Evolutionary conservation across 2,797 vertebrate species (phyloP).

Genomic region (Percopsis omiscomaycus): DNA sequence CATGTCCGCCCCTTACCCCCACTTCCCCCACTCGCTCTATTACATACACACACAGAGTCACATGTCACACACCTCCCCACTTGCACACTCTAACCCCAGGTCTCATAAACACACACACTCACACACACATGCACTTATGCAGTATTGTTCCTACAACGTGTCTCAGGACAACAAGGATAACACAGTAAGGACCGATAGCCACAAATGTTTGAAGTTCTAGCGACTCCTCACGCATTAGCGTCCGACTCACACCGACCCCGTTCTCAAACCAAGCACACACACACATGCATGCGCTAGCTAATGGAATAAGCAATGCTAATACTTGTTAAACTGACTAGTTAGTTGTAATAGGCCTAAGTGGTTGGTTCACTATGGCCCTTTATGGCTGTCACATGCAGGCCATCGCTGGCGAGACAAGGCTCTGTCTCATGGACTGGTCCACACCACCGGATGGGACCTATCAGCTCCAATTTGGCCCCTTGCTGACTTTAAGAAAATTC

Average conservation of each 20-base stretch:
- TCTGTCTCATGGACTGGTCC: constrained; percentile 64
- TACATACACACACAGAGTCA: constrained; percentile 25
- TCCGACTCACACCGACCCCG: background rate
- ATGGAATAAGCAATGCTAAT: constrained; percentile 67
- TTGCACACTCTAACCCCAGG: constrained; percentile 1
- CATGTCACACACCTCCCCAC: constrained; percentile 28
- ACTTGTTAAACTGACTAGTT: constrained; percentile 71
- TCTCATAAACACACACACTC: background rate
- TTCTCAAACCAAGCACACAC: background rate
- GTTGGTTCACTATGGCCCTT: constrained; percentile 70
- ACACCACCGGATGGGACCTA: constrained; percentile 70
- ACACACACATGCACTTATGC: constrained; percentile 10
- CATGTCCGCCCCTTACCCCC: constrained; percentile 24
- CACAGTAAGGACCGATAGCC: too few relatives aligned
- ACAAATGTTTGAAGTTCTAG: too few relatives aligned
- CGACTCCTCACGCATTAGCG: too few relatives aligned
- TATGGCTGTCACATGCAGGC: constrained; percentile 74
- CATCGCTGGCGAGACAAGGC: constrained; percentile 66
- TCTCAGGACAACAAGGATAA: too few relatives aligned
- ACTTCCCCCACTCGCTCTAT: constrained; percentile 25
- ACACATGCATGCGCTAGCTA: constrained; percentile 51
- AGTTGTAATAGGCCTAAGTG: constrained; percentile 62
- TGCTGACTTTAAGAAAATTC: constrained; percentile 72
- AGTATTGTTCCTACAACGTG: too few relatives aligned
- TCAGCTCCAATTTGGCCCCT: constrained; percentile 79